Percentiles rank a stretch among this genome's conserved stretches.
Evolutionary conservation across 2,113 vertebrate genomes (phyloP).

Genomic region (Macaca mulatta): DNA sequence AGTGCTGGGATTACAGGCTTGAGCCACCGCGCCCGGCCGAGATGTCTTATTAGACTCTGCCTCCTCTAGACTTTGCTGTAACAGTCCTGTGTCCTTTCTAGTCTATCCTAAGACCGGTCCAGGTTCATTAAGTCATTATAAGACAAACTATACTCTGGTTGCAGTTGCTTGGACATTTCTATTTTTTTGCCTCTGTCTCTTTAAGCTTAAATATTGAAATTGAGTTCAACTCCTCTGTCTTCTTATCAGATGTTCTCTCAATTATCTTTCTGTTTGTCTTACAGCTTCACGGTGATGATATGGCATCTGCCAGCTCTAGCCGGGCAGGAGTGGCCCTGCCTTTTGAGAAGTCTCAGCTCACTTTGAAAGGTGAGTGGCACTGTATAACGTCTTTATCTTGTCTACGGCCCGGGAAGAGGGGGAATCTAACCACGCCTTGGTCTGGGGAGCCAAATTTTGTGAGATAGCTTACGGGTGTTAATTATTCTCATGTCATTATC

Average conservation of each 20-base stretch:
- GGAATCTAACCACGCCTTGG: neutral
- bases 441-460: neutral
- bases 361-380: constrained; percentile 90
- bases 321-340: constrained; percentile 86
- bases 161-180: neutral
- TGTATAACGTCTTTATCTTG: neutral
- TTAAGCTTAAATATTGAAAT: neutral
- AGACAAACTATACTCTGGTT: neutral
- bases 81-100: neutral
- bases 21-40: neutral
- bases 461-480: neutral
- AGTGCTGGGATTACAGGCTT: too few species aligned
- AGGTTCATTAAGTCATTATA: neutral
- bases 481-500: neutral
- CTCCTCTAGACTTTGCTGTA: neutral
- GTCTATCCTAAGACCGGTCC: neutral
- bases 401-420: neutral
- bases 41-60: neutral
- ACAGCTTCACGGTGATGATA: constrained; percentile 90
- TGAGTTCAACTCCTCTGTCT: neutral
- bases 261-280: constrained; percentile 71
- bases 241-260: constrained; percentile 25
- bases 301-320: constrained; percentile 93
- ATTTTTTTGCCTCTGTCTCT: constrained; percentile 39
- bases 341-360: constrained; percentile 92